Evolutionary conservation across 2,888 invertebrate genomes (phyloP), one percentile per base, ranked within the genome.

Genomic region (Brachyptera risi): DNA sequence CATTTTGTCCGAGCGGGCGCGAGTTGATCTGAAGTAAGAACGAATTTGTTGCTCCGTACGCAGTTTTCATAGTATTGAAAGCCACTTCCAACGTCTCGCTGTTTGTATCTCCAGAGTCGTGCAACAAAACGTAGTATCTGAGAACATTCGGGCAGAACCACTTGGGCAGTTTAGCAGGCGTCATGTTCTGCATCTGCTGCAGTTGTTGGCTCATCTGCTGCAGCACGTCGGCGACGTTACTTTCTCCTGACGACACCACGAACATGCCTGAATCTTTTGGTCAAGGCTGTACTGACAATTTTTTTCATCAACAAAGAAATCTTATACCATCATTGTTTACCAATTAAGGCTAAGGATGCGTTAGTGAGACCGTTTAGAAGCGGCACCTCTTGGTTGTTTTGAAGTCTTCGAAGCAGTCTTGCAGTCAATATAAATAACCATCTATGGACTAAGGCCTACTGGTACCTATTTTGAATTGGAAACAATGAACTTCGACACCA

Each of bases 11-110:
- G 17, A 81, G 80, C 56, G 80, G 82, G 68, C 86, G 82, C 1
- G 96, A 96, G 77, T 97, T 98, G 65, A 96, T 88, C 73, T 87
- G 85, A 61, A 98, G 78, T 70, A 97, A 79, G 73, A 96, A 95
- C 75, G 96, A 96, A 72, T 89, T 88, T 69, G 85, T 83, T 37
- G 85, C 82, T 11, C 96, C 96, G 78, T 92, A 97, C 13, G 88
- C 86, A 57, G 88, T 85, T 76, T 94, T 92, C 73, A 98, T 82
- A 65, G 85, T 84, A 69, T 92, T 90, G 77, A 90, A 95, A 60
- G 88, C 79, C 66, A 86, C 82, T 71, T 90, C 90, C 58, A 94
- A 92, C 73, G 94, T 95, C 69, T 51, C 69, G 65, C 37, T 51
- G 31, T 67, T 67, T 2, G 67, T 63, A 47, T 66, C 65, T 21